These are phyloP conservation scores for Odontamblyopus lacepedii DNA, from an alignment of 2,797 vertebrate genomes.

Conservation along the genomic window DNA sequence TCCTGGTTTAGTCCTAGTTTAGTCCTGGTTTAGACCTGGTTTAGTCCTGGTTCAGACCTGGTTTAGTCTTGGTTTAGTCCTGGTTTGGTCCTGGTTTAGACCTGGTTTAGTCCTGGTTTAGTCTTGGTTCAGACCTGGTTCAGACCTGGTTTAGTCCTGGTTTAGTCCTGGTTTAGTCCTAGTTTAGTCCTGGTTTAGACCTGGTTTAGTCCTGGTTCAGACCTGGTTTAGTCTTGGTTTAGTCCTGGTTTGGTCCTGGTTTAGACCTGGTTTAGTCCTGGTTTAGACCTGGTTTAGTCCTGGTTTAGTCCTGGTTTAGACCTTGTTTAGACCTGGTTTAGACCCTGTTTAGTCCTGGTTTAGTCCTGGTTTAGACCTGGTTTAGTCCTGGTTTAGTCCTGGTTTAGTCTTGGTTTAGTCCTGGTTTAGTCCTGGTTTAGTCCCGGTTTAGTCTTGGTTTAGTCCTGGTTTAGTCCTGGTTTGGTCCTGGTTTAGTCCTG, in stretches of 20 bases:
- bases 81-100: no score
- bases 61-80: no score
- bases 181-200: no score
- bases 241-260: background rate
- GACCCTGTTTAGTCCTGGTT: background rate
- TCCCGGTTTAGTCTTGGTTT: background rate
- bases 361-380: background rate
- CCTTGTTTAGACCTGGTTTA: background rate
- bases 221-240: no score
- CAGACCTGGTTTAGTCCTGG: no score
- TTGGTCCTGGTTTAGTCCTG: background rate
- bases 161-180: no score
- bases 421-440: conserved; percentile 3
- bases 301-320: background rate
- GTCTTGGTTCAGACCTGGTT: no score
- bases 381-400: background rate
- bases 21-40: no score
- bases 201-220: no score
- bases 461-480: background rate
- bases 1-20: no score
- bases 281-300: background rate
- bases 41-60: no score
- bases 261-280: background rate
- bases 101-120: no score
- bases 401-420: background rate